These are phyloP conservation scores for Altica lythri DNA, from an alignment of 2,888 invertebrate species.

Conservation along the genomic window DNA sequence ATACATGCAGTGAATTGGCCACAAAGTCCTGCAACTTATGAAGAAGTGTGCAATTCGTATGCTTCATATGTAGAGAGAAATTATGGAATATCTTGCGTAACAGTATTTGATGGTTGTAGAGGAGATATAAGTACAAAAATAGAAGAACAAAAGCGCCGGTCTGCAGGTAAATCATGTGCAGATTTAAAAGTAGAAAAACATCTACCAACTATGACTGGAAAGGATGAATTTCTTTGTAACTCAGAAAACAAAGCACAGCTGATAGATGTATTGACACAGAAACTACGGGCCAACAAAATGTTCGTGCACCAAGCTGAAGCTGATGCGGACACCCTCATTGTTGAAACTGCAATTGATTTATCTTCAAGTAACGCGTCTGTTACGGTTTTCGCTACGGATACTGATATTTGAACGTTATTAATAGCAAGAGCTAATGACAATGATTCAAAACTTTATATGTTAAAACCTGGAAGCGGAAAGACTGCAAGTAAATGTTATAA, in stretches of 20 bases:
- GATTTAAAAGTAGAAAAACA: constrained; percentile 15
- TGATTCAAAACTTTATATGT: no score
- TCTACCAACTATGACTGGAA: constrained; percentile 17
- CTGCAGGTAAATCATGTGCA: constrained; percentile 15
- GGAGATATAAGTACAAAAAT: not conserved
- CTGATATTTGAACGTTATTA: not conserved
- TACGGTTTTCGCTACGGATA: no score
- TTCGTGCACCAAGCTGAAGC: constrained; percentile 18
- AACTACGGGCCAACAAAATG: constrained; percentile 16
- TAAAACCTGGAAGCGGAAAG: no score
- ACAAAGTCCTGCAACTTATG: not conserved
- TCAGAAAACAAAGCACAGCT: constrained; percentile 16
- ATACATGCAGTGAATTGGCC: not conserved
- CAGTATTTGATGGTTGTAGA: not conserved
- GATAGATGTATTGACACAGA: constrained; percentile 15
- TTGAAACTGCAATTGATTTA: no score
- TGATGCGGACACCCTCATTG: not conserved
- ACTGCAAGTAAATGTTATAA: no score
- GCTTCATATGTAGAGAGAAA: not conserved
- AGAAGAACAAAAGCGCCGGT: not conserved
- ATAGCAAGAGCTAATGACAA: no score
- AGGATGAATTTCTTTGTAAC: constrained; percentile 15
- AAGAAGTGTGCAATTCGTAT: not conserved
- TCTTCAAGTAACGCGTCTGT: not conserved
- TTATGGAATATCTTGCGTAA: constrained; percentile 1